Percentiles rank a stretch among this genome's conserved stretches.
phyloP scores from a whole-genome alignment of 2,888 invertebrate genomes.

The Andrena camellia region DNA sequence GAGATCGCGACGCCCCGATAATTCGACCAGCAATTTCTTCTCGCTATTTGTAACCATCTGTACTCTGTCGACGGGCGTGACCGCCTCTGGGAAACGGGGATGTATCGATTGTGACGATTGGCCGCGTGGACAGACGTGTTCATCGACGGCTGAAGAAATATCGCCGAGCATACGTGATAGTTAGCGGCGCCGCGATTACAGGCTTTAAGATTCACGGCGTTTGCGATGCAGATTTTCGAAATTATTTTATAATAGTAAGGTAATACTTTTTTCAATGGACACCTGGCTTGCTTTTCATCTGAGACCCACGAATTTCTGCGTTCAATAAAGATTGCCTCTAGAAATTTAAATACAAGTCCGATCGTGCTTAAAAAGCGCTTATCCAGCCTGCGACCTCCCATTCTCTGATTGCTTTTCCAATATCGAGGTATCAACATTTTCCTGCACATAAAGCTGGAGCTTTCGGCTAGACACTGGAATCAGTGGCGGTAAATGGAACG shows the following conservation, averaged over 20 bases:
- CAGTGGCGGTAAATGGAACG: background rate
- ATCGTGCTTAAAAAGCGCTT: background rate
- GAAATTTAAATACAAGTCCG: background rate
- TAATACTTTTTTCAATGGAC: no score
- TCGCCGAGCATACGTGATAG: background rate
- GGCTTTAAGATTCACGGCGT: background rate
- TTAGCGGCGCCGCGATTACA: conserved; percentile 12
- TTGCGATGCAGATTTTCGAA: no score
- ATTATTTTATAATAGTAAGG: no score
- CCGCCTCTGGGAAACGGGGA: background rate
- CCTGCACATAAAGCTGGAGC: background rate
- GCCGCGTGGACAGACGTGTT: background rate
- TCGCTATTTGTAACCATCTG: conserved; percentile 39
- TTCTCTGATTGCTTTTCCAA: conserved; percentile 17
- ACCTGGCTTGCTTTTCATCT: no score
- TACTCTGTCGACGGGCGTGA: conserved; percentile 16
- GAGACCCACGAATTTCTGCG: no score
- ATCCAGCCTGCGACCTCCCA: background rate
- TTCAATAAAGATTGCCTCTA: background rate
- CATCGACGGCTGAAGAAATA: background rate
- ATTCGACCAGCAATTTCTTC: background rate
- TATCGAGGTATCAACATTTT: conserved; percentile 20
- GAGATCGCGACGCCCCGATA: conserved; percentile 35
- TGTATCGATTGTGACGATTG: conserved; percentile 27
- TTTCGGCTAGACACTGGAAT: background rate